phyloP scores from a whole-genome alignment of 2,113 vertebrate genomes.

The Rhea pennata region DNA sequence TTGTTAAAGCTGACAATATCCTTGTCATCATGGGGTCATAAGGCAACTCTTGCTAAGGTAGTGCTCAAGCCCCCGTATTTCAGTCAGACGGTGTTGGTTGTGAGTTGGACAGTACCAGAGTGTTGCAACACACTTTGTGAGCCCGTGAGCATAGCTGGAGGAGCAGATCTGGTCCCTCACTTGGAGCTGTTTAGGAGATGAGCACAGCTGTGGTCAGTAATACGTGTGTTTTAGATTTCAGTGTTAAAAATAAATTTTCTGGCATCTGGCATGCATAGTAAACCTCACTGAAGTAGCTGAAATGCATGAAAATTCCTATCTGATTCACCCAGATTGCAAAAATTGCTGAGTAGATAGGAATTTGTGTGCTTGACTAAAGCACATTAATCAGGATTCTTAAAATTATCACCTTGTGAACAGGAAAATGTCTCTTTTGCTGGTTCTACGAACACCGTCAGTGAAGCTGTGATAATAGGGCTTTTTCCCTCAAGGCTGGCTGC shows the following conservation, averaged over 20 bases:
- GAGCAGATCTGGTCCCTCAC: fast-evolving
- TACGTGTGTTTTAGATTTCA: neutral
- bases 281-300: neutral
- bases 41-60: neutral
- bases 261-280: neutral
- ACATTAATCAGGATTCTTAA: neutral
- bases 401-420: neutral
- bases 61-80: neutral
- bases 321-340: neutral
- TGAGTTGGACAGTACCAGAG: neutral
- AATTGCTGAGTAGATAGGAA: neutral
- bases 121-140: fast-evolving
- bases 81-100: neutral
- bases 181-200: neutral
- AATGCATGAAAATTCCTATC: neutral
- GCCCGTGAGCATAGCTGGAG: neutral
- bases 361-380: neutral
- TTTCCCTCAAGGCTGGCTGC: neutral
- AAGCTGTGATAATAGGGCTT: neutral
- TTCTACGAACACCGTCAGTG: neutral
- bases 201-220: neutral
- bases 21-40: neutral
- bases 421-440: neutral
- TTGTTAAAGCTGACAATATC: neutral
- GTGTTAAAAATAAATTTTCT: neutral